Evolutionary conservation across 2,888 invertebrate species (phyloP).

Genomic region (Meteorus colon): DNA sequence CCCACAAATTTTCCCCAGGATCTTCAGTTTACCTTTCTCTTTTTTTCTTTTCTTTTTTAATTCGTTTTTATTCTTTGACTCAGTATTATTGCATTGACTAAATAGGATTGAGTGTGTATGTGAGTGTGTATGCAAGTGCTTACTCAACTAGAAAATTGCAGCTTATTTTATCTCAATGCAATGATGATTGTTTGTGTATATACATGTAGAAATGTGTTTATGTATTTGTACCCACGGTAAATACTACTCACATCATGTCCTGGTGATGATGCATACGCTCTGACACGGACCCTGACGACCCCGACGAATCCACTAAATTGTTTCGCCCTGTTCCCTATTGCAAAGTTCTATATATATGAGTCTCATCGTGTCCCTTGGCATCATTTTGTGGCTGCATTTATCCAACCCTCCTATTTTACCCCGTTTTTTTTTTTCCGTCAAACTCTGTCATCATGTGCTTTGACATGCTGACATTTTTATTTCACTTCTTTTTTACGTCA

Average conservation of each 20-base stretch:
- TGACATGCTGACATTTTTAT: constrained; percentile 1
- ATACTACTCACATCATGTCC: constrained; percentile 38
- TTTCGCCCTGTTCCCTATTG: constrained; percentile 25
- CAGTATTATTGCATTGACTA: constrained; percentile 1
- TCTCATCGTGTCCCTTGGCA: constrained; percentile 5
- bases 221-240: constrained; percentile 24
- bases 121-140: constrained; percentile 47
- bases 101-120: background rate
- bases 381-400: constrained; percentile 8
- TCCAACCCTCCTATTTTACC: constrained; percentile 6
- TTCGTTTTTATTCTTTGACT: background rate
- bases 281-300: constrained; percentile 54
- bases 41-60: constrained; percentile 5
- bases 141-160: constrained; percentile 68
- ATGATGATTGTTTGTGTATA: constrained; percentile 37
- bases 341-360: constrained; percentile 9
- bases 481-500: background rate
- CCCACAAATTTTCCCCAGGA: constrained; percentile 41
- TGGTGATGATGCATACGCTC: constrained; percentile 44
- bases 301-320: constrained; percentile 62
- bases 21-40: constrained; percentile 23
- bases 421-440: background rate
- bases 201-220: background rate
- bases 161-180: constrained; percentile 64
- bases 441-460: constrained; percentile 1